A percentile compares a stretch with the other conserved stretches of the same genome.
Evolutionary conservation across 2,113 vertebrate species (phyloP).

Genomic region (Chaetops frenatus): DNA sequence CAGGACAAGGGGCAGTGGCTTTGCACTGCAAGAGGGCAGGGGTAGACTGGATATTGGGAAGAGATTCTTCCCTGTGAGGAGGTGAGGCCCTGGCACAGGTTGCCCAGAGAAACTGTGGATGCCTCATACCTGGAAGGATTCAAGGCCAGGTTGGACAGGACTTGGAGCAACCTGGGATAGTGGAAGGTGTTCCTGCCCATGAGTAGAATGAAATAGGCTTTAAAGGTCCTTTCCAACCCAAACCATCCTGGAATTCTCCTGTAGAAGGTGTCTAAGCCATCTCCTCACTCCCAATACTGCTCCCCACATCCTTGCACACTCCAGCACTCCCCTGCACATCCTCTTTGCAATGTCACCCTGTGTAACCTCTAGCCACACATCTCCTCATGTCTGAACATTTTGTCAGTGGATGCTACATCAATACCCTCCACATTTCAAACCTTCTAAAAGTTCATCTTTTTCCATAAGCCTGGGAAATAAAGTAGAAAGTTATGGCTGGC

Average conservation of each 20-base stretch:
- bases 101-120: neutral
- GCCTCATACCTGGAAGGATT: neutral
- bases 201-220: neutral
- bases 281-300: neutral
- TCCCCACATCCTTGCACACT: neutral
- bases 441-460: neutral
- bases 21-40: neutral
- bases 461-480: neutral
- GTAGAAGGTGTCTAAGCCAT: neutral
- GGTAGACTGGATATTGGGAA: neutral
- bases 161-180: neutral
- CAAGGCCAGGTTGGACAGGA: rapidly evolving
- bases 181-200: neutral
- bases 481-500: neutral
- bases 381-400: neutral
- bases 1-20: neutral
- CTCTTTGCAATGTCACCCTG: neutral
- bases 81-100: rapidly evolving
- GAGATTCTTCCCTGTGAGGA: rapidly evolving
- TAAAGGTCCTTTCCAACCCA: neutral
- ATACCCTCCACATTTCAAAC: neutral
- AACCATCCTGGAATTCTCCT: neutral
- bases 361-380: rapidly evolving
- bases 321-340: neutral
- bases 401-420: neutral